These are phyloP conservation scores for Lithophane leautieri DNA, from an alignment of 2,888 invertebrate genomes.

Conservation along the genomic window DNA sequence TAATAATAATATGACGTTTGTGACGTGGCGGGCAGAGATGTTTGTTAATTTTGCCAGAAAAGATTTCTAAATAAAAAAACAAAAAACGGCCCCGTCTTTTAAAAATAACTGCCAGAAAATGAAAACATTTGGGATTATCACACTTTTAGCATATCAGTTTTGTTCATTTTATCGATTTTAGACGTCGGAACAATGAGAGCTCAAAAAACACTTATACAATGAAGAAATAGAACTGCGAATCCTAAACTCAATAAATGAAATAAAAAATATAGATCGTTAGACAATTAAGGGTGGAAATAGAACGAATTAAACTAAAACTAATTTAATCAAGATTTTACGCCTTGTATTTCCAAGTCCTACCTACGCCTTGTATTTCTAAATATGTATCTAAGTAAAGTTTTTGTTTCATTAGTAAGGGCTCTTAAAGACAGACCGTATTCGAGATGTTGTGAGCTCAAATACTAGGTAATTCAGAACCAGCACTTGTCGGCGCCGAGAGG, in stretches of 20 bases:
- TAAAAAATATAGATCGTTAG: neutral
- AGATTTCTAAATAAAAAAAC: neutral
- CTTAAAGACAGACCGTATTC: neutral
- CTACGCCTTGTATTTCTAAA: neutral
- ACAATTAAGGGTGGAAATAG: neutral
- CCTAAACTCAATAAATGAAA: neutral
- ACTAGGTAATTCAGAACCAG: neutral
- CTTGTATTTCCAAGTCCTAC: neutral
- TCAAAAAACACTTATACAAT: neutral
- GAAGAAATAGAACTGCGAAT: neutral
- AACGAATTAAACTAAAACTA: constrained; percentile 13
- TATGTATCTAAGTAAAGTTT: neutral
- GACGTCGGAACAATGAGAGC: neutral
- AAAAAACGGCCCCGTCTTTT: neutral
- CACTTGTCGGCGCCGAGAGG: neutral
- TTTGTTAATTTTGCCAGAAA: neutral
- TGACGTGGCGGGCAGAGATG: neutral
- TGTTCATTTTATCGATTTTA: neutral
- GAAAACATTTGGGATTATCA: neutral
- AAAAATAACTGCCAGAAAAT: neutral
- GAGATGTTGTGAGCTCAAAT: neutral
- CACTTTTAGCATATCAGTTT: neutral
- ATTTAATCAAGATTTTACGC: constrained; percentile 9
- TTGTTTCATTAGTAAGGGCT: neutral
- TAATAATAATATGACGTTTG: neutral